Evolutionary conservation across 2,888 invertebrate species (phyloP).

Genomic region (Psylliodes chrysocephalus): DNA sequence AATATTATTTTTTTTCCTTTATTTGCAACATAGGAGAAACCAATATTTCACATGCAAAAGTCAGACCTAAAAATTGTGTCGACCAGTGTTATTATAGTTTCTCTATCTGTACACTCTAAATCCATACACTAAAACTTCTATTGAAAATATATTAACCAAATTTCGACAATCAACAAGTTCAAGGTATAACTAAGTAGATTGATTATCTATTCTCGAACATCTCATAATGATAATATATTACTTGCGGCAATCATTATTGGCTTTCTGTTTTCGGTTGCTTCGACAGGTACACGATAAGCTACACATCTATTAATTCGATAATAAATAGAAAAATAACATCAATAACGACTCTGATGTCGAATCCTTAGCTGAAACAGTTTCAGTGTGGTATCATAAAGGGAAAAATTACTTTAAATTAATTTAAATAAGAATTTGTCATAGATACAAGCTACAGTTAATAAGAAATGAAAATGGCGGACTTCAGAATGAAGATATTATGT

Average conservation of each 20-base stretch:
- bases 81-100: no score
- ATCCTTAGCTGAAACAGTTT: background rate
- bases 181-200: background rate
- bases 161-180: background rate
- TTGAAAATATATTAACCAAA: background rate
- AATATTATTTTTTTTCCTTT: no score
- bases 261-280: conserved; percentile 9
- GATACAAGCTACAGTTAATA: no score
- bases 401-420: no score
- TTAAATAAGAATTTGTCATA: no score
- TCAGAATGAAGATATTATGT: no score
- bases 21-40: no score
- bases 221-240: conserved; percentile 29
- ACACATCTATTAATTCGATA: conserved; percentile 26
- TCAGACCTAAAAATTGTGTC: no score
- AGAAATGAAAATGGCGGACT: no score
- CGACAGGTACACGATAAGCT: conserved; percentile 20
- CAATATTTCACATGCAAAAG: no score
- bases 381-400: conserved; percentile 2
- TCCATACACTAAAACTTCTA: no score
- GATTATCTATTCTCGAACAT: conserved; percentile 20
- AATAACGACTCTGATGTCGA: conserved; percentile 15
- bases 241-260: conserved; percentile 23
- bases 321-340: conserved; percentile 21
- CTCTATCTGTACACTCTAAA: no score